phyloP scores from a whole-genome alignment of 2,113 vertebrate species.

The Strigops habroptila region DNA sequence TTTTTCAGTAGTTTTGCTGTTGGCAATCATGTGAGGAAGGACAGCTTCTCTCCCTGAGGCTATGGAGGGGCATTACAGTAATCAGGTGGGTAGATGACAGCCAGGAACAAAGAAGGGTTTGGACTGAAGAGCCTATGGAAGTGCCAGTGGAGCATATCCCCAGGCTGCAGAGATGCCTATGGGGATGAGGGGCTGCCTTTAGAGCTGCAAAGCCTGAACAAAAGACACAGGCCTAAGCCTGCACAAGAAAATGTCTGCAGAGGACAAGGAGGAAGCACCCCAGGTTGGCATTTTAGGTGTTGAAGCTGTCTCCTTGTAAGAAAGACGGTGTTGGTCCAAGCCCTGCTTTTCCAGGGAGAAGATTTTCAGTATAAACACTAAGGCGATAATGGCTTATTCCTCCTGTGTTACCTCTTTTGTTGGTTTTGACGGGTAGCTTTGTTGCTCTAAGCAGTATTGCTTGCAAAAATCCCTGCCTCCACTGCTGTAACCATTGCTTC shows the following conservation, averaged over 20 bases:
- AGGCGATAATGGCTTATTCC: background rate
- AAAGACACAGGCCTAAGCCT: accelerated
- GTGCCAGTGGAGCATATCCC: background rate
- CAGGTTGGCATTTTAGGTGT: background rate
- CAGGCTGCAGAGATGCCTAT: background rate
- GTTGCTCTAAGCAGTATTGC: background rate
- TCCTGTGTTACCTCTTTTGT: background rate
- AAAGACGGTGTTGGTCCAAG: too few relatives aligned
- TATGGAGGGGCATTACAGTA: background rate
- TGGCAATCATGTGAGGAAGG: background rate
- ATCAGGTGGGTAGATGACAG: background rate
- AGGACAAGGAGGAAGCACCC: background rate
- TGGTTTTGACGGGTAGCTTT: background rate
- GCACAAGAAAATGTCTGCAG: background rate
- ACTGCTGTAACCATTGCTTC: accelerated
- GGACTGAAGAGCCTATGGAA: background rate
- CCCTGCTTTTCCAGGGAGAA: background rate
- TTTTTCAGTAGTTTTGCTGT: background rate
- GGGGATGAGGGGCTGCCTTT: background rate
- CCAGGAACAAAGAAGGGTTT: background rate
- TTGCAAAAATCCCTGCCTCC: accelerated
- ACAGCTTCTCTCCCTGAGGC: background rate
- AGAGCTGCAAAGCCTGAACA: too few relatives aligned
- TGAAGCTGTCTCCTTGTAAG: background rate
- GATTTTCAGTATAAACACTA: too few relatives aligned